phyloP scores from a whole-genome alignment of 2,113 vertebrate genomes.

The Ciconia stormi region DNA sequence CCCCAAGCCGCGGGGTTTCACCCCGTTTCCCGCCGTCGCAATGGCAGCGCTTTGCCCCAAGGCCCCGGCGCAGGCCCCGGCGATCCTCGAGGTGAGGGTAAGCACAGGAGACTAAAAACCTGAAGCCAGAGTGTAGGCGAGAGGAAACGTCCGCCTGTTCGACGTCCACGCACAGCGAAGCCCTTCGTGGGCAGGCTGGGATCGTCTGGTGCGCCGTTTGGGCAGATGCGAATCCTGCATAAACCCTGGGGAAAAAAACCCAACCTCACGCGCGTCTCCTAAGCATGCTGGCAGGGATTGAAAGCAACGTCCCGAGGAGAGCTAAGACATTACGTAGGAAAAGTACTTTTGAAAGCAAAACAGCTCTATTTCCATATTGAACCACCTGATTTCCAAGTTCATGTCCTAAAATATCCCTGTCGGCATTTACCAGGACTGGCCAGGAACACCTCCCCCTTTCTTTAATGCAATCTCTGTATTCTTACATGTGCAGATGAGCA shows the following conservation, averaged over 20 bases:
- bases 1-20: rapidly evolving
- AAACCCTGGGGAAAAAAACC: neutral
- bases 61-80: rapidly evolving
- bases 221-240: neutral
- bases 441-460: neutral
- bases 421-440: neutral
- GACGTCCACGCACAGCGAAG: neutral
- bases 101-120: too few relatives aligned
- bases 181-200: neutral
- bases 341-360: neutral
- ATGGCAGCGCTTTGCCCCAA: neutral
- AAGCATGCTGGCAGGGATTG: neutral
- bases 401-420: neutral
- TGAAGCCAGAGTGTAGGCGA: rapidly evolving
- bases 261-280: neutral
- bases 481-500: neutral
- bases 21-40: rapidly evolving
- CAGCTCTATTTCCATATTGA: neutral
- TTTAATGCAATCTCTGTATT: neutral
- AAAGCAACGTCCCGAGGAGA: neutral
- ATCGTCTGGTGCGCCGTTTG: rapidly evolving
- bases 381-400: neutral
- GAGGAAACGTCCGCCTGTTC: rapidly evolving
- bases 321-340: neutral
- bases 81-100: too few relatives aligned